Base-by-base conservation (phyloP, 2,888 invertebrate genomes). In the Syritta pipiens region DNA sequence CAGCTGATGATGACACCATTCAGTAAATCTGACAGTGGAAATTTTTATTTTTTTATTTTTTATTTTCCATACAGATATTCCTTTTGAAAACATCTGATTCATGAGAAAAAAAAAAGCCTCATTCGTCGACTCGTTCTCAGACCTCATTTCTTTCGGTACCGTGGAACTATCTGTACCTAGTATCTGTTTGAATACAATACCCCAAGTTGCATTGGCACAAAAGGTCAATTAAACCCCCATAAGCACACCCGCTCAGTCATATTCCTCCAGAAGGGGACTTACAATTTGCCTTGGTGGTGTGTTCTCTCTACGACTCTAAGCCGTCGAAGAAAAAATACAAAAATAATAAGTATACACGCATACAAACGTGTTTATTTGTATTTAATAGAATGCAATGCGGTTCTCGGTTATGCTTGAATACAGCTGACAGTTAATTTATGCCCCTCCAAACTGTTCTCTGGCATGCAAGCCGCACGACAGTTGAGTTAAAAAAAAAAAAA, bases 141-240 rank as follows among this genome's bases (percentile, higher is more conserved):
- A 68, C 79, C 67, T 79, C 53, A 68, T 62, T 74, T 74, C 53
- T 60, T 59, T 53, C 40, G 28, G 75, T 76, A 49, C 75, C 76
- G 63, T 77, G 76, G 76, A 71, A 77, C 76, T 77, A 49, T 79
- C 57, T 42, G 72, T 79, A 79, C 53, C 32, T 9, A 37, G 37
- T 40, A 53, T 22, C 53, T 46, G 22, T 42, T 26, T 22, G 44
- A 74, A 68, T 51, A 79, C 67, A 79, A 79, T 74, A 62, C 48
- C 55, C 20, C 35, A 19, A 55, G 59, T 53, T 67, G 74, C 67
- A 68, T 62, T 49, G 20, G 67, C 57, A 74, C 74, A 79, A 79
- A 79, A 79, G 74, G 79, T 79, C 79, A 79, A 79, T 79, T 79
- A 79, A 74, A 74, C 62, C 62, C 79, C 62, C 77, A 71, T 71